Conservation (phyloP, 2,797 vertebrate genomes). For the Coregonus suidteri region DNA sequence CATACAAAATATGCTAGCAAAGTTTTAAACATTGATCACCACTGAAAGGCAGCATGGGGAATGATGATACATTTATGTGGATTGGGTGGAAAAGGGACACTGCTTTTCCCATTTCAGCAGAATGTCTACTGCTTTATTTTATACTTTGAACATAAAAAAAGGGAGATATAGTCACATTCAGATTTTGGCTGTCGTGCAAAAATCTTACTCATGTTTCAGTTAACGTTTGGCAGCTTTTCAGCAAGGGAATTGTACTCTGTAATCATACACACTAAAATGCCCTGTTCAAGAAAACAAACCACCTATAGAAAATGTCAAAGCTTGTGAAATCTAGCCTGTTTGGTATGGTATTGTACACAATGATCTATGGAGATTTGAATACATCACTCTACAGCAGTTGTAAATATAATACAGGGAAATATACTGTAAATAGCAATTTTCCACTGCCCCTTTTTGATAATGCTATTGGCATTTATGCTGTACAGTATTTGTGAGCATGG, state of each 20-base stretch:
- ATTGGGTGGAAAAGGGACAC: slow-evolving; percentile 10
- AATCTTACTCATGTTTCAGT: background rate
- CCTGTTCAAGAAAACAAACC: background rate
- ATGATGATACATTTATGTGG: slow-evolving; percentile 6
- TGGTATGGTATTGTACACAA: background rate
- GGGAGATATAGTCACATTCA: too few species aligned
- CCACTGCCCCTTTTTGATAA: background rate
- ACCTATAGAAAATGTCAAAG: background rate
- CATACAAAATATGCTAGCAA: background rate
- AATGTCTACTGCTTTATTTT: background rate
- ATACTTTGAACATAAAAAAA: background rate
- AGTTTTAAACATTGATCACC: slow-evolving; percentile 1
- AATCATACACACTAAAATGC: background rate
- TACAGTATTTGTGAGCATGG: background rate
- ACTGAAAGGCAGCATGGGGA: background rate
- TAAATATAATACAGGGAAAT: background rate
- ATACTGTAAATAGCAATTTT: background rate
- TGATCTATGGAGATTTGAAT: background rate
- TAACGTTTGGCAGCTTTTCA: slow-evolving; percentile 7
- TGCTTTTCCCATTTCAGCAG: background rate
- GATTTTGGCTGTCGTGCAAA: background rate
- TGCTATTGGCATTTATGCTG: background rate
- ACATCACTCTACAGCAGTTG: background rate
- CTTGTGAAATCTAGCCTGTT: background rate
- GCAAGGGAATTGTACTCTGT: background rate